phyloP scores from a whole-genome alignment of 2,888 invertebrate genomes.

The Ectemnius cavifrons region DNA sequence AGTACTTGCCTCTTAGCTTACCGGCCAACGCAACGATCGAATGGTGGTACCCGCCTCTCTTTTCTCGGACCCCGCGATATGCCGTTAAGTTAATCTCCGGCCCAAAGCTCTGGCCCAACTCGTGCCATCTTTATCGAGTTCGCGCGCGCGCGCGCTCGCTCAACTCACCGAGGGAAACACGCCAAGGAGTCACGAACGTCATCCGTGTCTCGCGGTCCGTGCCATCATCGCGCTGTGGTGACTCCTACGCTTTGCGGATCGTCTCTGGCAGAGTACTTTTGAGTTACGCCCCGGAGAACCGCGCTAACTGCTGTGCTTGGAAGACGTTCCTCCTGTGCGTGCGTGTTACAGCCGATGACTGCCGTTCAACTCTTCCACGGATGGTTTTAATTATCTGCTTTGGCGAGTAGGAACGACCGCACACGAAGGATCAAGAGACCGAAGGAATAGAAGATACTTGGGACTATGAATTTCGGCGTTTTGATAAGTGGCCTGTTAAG shows the following conservation, averaged over 20 bases:
- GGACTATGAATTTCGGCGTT: too few species aligned
- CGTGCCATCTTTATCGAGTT: background rate
- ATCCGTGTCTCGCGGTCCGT: too few species aligned
- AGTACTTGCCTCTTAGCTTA: slow-evolving; percentile 4
- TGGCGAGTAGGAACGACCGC: background rate
- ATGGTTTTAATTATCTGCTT: slow-evolving; percentile 1
- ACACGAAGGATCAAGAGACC: too few species aligned
- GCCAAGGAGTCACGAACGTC: too few species aligned
- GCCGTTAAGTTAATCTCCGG: slow-evolving; percentile 67
- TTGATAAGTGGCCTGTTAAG: too few species aligned
- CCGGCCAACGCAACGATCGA: slow-evolving; percentile 20
- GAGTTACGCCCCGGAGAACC: background rate
- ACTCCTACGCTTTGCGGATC: slow-evolving; percentile 1
- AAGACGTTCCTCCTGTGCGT: background rate
- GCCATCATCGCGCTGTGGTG: background rate
- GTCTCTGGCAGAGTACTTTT: background rate
- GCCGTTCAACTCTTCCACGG: background rate
- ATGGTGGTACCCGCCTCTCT: slow-evolving; percentile 57
- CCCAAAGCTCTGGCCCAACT: slow-evolving; percentile 35
- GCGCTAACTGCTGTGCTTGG: background rate
- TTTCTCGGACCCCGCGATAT: slow-evolving; percentile 53
- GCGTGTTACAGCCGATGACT: background rate
- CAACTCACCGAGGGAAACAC: too few species aligned
- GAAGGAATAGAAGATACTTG: too few species aligned
- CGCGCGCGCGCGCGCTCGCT: too few species aligned